phyloP scores from a whole-genome alignment of 2,113 vertebrate genomes.

The Sphaerodactylus townsendi region DNA sequence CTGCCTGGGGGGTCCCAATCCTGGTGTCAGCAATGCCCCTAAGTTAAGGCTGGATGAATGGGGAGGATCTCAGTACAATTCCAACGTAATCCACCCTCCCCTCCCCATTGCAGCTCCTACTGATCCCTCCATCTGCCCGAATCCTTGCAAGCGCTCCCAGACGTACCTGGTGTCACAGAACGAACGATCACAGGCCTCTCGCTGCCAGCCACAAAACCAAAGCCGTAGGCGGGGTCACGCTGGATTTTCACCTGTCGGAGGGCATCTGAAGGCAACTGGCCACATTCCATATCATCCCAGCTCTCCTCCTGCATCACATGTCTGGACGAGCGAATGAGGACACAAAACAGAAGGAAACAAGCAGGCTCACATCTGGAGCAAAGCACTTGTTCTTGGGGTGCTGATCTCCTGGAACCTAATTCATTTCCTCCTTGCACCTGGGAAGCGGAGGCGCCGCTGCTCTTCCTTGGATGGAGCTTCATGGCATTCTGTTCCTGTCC shows the following conservation, averaged over 20 bases:
- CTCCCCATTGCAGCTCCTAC: not conserved
- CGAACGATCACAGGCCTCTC: constrained; percentile 92
- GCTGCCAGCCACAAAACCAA: constrained; percentile 94
- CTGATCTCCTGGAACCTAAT: not conserved
- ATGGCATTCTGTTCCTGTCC: not conserved
- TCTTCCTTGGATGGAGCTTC: not conserved
- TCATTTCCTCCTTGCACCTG: not conserved
- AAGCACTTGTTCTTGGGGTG: too few relatives aligned
- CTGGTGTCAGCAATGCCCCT: not conserved
- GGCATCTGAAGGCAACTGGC: constrained; percentile 88
- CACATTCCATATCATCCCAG: constrained; percentile 93
- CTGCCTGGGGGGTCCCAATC: not conserved
- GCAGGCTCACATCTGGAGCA: too few relatives aligned
- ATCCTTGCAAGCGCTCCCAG: not conserved
- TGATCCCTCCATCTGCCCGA: not conserved
- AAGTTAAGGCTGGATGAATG: not conserved
- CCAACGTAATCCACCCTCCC: too few relatives aligned
- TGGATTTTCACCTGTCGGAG: constrained; percentile 91
- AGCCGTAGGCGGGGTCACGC: constrained; percentile 88
- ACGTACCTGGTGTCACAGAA: constrained; percentile 90
- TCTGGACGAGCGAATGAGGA: constrained; percentile 67
- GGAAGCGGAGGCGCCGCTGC: not conserved
- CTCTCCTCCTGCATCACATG: constrained; percentile 91
- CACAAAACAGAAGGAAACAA: not conserved
- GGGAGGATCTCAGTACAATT: too few relatives aligned